phyloP scores from a whole-genome alignment of 1,140 invertebrate species.

The Oncopodura yosiiana region DNA sequence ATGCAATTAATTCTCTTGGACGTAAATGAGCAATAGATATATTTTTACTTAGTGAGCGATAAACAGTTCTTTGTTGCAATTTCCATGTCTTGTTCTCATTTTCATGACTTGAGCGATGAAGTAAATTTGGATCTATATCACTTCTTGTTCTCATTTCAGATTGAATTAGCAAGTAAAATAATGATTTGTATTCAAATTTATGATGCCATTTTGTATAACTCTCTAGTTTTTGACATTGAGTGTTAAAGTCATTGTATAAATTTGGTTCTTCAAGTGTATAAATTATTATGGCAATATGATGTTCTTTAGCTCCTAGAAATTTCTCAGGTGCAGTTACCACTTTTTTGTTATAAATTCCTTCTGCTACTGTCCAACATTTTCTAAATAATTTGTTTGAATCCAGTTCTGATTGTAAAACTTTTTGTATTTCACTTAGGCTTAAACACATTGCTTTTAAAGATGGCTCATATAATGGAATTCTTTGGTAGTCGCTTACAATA shows the following conservation, averaged over 20 bases:
- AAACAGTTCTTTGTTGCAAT: not conserved
- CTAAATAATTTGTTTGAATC: not conserved
- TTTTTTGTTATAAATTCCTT: constrained; percentile 8
- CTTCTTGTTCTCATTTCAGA: constrained; percentile 9
- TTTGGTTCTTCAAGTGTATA: constrained; percentile 11
- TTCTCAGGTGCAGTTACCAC: not conserved
- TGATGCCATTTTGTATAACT: too few relatives aligned
- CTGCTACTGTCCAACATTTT: constrained; percentile 1
- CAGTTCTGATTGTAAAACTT: constrained; percentile 4
- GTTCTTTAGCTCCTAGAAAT: constrained; percentile 10
- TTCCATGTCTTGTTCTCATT: not conserved
- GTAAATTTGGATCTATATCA: not conserved
- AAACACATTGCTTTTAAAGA: constrained; percentile 15
- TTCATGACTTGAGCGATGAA: too few relatives aligned
- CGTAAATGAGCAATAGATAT: constrained; percentile 4
- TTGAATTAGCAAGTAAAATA: constrained; percentile 12
- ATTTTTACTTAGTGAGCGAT: not conserved
- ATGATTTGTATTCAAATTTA: constrained; percentile 11
- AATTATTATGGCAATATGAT: constrained; percentile 13
- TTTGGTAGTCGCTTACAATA: constrained; percentile 5
- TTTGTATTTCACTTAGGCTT: constrained; percentile 5
- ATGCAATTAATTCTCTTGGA: constrained; percentile 8
- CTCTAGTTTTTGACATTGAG: not conserved
- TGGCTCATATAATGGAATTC: constrained; percentile 7
- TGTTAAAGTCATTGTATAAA: constrained; percentile 4